phyloP scores from a whole-genome alignment of 1,140 invertebrate genomes.

The Andrena cerasifolii region DNA sequence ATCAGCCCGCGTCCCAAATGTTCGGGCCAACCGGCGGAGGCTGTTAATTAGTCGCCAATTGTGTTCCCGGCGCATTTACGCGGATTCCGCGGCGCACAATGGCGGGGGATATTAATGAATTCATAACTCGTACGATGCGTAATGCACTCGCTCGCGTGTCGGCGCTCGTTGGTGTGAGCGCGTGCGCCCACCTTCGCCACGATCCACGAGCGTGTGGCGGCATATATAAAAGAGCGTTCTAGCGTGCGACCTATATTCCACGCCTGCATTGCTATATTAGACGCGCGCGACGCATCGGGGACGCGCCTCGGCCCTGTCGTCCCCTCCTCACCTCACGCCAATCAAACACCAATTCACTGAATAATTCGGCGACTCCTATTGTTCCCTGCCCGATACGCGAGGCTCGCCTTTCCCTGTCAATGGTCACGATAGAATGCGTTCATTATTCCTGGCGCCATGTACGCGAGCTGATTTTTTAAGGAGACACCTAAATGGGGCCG shows the following conservation, averaged over 20 bases:
- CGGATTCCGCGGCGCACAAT: not conserved
- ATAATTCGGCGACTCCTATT: conserved; percentile 23
- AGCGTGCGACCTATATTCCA: conserved; percentile 74
- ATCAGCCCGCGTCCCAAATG: too few relatives aligned
- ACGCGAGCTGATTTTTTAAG: not conserved
- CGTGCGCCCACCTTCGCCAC: conserved; percentile 37
- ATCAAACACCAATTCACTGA: conserved; percentile 43
- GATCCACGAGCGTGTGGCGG: conserved; percentile 53
- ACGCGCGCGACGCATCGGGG: conserved; percentile 67
- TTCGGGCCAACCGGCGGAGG: too few relatives aligned
- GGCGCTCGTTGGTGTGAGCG: conserved; percentile 9
- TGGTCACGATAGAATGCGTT: not conserved
- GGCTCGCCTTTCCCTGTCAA: not conserved
- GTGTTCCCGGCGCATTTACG: conserved; percentile 1
- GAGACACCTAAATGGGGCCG: not conserved
- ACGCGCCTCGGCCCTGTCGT: conserved; percentile 44
- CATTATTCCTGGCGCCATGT: not conserved
- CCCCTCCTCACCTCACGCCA: conserved; percentile 36
- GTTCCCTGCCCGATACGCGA: not conserved
- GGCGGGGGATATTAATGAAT: conserved; percentile 33
- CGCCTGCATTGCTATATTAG: conserved; percentile 72
- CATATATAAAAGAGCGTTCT: conserved; percentile 66
- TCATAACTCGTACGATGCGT: conserved; percentile 46
- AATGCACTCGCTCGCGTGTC: conserved; percentile 41
- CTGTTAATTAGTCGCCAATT: not conserved